Base-by-base conservation (phyloP, 2,113 vertebrate species). In the Nannospalax galili region DNA sequence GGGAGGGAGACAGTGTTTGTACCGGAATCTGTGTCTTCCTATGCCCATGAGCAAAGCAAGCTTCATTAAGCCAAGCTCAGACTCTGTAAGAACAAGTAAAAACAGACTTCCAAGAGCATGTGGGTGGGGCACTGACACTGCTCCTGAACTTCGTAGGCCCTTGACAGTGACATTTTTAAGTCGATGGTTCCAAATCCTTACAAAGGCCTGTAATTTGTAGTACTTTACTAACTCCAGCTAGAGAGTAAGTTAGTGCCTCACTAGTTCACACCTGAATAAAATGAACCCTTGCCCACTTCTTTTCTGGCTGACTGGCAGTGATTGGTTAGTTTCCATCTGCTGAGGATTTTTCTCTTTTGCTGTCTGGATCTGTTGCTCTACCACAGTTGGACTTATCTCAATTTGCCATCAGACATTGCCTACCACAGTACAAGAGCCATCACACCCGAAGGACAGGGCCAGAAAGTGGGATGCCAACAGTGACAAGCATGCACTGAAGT, bases 51-150 rank as follows among this genome's bases (percentile, higher is more conserved):
- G 73, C 67, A 78, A 81, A 86, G 52, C 22, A 4, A 37, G 11
- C 74, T 58, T 58, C 8, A 0, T 60, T 2, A 45, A 45, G 35
- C 52, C 11, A n/a, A 52, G 12, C 35, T 35, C 35, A 40, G 35
- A 62, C n/a, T 60, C 60, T 0, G 1, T 0, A 24, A 74, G 72
- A 24, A 70, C 4, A 0, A 1, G 0, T 40, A 52, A 30, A 28
- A 14, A 4, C 0, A 8, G 70, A 32, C 19, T 1, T 42, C 30
- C 45, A 1, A 16, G 1, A 15, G 45, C 30, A 35, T 1, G 17
- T 9, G 16, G 6, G 22, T 30, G 6, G 26, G 40, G 1, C 4
- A 0, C 40, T 5, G 11, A 9, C 78, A 3, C 0, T 1, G 10
- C 15, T 3, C 1, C 77, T 32, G 4, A 1, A 16, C 30, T 24